Evolutionary conservation across 2,113 vertebrate genomes (phyloP).

Genomic region (Axis porcinus): DNA sequence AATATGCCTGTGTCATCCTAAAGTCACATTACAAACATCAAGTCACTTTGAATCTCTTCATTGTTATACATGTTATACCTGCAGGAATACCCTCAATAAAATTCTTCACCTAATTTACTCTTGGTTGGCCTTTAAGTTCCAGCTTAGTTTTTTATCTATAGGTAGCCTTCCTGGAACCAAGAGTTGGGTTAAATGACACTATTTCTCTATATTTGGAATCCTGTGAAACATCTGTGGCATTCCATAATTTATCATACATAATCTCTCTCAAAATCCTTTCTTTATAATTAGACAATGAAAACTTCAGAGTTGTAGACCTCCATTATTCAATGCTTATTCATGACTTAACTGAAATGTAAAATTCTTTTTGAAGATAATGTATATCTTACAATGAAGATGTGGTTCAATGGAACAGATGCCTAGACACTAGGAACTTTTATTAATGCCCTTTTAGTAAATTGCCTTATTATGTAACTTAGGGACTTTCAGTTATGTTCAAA

Average conservation of each 20-base stretch:
- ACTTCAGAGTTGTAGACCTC: neutral
- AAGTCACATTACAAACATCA: neutral
- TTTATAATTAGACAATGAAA: neutral
- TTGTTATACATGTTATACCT: neutral
- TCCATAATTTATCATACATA: neutral
- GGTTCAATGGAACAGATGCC: neutral
- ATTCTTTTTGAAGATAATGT: neutral
- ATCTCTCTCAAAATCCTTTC: neutral
- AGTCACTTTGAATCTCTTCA: neutral
- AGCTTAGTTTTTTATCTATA: neutral
- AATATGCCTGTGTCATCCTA: neutral
- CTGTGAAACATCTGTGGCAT: neutral
- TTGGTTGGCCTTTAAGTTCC: neutral
- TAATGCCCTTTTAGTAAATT: neutral
- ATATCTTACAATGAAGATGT: neutral
- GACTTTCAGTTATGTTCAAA: neutral
- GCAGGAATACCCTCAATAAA: neutral
- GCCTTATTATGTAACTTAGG: neutral
- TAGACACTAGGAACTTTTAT: neutral
- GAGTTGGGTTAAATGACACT: neutral
- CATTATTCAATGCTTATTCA: neutral
- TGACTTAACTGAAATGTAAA: neutral
- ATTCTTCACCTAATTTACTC: neutral
- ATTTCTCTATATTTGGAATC: neutral
- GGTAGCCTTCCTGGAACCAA: neutral